Evolutionary conservation across 2,797 vertebrate species (phyloP).

Genomic region (Naso thynnoides): DNA sequence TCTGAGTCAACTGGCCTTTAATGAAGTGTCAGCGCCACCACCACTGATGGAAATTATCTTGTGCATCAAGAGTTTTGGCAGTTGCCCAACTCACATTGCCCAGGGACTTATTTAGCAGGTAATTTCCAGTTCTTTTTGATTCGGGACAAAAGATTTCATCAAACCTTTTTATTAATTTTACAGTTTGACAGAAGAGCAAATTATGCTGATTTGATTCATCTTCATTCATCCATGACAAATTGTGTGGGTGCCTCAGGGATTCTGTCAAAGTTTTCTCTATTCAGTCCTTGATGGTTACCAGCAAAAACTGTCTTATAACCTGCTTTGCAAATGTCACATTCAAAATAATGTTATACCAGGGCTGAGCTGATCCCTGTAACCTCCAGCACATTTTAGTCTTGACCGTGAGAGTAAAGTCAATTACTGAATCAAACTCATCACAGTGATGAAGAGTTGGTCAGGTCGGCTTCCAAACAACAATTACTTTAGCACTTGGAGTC

Average conservation of each 20-base stretch:
- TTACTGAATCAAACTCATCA: constrained; percentile 3
- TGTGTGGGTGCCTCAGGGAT: neutral
- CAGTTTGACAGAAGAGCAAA: constrained; percentile 1
- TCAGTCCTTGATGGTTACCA: neutral
- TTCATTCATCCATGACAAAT: constrained; percentile 23
- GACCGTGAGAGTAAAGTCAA: constrained; percentile 21
- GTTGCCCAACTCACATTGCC: constrained; percentile 36
- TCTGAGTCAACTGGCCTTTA: constrained; percentile 52
- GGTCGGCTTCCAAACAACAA: constrained; percentile 24
- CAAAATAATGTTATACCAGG: neutral
- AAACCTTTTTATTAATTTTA: constrained; percentile 37
- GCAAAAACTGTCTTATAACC: neutral
- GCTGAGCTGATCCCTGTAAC: neutral
- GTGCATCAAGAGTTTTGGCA: constrained; percentile 56
- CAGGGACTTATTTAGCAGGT: constrained; percentile 4
- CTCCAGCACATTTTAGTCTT: neutral
- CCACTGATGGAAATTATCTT: constrained; percentile 49
- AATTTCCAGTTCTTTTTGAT: constrained; percentile 20
- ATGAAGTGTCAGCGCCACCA: constrained; percentile 59
- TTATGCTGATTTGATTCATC: constrained; percentile 24
- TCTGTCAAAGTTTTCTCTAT: neutral
- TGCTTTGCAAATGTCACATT: neutral
- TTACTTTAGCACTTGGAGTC: constrained; percentile 25
- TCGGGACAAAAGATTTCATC: constrained; percentile 21
- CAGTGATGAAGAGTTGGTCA: constrained; percentile 3